Base-by-base conservation (phyloP, 2,113 vertebrate genomes). In the Anguilla rostrata region DNA sequence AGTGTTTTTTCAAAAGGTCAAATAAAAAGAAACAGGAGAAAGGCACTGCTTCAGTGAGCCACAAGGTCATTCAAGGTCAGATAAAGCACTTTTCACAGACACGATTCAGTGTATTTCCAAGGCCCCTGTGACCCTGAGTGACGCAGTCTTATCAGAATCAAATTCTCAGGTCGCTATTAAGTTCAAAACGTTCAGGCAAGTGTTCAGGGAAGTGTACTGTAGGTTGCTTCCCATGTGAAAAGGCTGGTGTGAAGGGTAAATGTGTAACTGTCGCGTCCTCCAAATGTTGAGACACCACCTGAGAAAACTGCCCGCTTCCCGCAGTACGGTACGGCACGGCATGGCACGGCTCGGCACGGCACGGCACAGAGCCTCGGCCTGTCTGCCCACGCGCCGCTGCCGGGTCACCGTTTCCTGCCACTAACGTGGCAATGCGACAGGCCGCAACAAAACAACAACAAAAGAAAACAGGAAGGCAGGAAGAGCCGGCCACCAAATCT, bases 1-100 rank as follows among this genome's bases (percentile, higher is more conserved):
- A 93, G 92, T 85, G 91, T 90, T 90, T 93, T 90, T 93, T 92
- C 90, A 87, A 89, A 92, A 87, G 89, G 71, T 89, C 92, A 88
- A 85, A 85, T 85, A 88, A 56, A 56, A 71, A 85, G 60, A 75
- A 86, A 91, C 93, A 93, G 94, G 93, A 93, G 85, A 94, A 95
- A 94, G 91, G 91, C 56, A 91, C 87, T 90, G 89, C 83, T 89
- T 88, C 89, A 84, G 18, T 18, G 56, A 39, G 78, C 79, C 39
- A n/a, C 34, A 46, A 41, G 78, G 56, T 81, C 39, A 29, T 41
- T 80, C 40, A 80, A 22, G 12, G 39, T 80, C 34, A n/a, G 71
- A n/a, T 34, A n/a, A 29, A 34, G 3, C 29, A 29, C n/a, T 12
- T 29, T 75, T 75, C 71, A 66, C 60, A 75, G 71, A 34, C 71